Percentiles rank a stretch among this genome's conserved stretches.
Evolutionary conservation across 2,113 vertebrate genomes (phyloP).

Genomic region (Ailuropoda melanoleuca): DNA sequence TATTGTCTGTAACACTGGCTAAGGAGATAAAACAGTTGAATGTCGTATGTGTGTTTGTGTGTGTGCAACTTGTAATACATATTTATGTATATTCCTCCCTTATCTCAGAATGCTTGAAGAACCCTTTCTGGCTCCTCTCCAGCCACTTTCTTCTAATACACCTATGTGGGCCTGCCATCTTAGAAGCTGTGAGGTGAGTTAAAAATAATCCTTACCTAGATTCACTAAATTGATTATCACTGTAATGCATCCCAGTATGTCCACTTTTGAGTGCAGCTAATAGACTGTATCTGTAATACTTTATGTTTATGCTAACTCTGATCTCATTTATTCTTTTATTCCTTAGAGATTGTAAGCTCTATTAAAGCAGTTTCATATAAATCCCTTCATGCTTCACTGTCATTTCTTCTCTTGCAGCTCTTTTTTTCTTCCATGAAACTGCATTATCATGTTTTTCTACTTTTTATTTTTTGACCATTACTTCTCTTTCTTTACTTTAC

Average conservation of each 20-base stretch:
- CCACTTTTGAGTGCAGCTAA: not conserved
- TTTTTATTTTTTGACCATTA: not conserved
- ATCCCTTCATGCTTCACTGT: not conserved
- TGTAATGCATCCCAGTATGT: not conserved
- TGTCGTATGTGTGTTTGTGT: not conserved
- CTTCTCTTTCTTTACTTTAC: not conserved
- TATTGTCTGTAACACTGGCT: not conserved
- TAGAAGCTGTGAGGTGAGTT: constrained; percentile 88
- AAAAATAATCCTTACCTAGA: constrained; percentile 41
- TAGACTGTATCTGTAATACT: not conserved
- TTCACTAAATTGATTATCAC: not conserved
- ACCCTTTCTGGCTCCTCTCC: constrained; percentile 82
- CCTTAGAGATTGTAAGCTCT: not conserved
- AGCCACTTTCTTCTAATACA: constrained; percentile 83
- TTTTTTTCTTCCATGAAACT: constrained; percentile 37
- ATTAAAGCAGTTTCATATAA: not conserved
- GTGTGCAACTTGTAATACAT: not conserved
- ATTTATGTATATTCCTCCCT: not conserved
- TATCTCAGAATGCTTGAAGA: constrained; percentile 80
- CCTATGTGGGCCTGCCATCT: constrained; percentile 88
- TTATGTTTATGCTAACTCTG: constrained; percentile 9
- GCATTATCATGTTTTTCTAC: not conserved
- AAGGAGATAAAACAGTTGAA: not conserved
- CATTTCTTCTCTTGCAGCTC: not conserved
- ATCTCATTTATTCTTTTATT: not conserved